These are phyloP conservation scores for Antennarius maculatus DNA, from an alignment of 2,797 vertebrate genomes.

Conservation along the genomic window DNA sequence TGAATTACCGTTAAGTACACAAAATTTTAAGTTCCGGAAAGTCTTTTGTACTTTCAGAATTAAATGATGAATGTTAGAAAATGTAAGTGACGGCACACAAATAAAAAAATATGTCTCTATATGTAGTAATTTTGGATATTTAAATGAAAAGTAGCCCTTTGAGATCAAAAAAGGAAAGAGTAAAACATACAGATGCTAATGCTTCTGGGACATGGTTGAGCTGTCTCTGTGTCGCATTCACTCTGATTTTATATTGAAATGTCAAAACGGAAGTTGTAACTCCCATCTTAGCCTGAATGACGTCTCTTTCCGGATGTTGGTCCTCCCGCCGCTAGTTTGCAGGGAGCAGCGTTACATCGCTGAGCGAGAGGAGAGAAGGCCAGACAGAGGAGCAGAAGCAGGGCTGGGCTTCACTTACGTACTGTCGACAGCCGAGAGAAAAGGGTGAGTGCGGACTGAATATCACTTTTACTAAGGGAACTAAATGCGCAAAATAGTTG, in stretches of 20 bases:
- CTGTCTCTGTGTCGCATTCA: too few species aligned
- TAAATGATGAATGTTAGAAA: slow-evolving; percentile 26
- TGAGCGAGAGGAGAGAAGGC: slow-evolving; percentile 68
- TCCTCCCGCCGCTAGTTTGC: slow-evolving; percentile 35
- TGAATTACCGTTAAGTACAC: slow-evolving; percentile 33
- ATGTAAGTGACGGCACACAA: neutral
- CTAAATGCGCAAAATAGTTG: neutral
- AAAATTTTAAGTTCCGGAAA: slow-evolving; percentile 21
- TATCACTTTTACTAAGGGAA: slow-evolving; percentile 18
- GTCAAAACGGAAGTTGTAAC: neutral
- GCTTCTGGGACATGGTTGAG: too few species aligned
- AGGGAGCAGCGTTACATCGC: slow-evolving; percentile 51
- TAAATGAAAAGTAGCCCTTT: too few species aligned
- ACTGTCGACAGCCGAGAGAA: slow-evolving; percentile 32
- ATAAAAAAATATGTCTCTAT: slow-evolving; percentile 22
- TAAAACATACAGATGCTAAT: too few species aligned
- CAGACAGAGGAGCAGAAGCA: slow-evolving; percentile 47
- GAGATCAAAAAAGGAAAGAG: too few species aligned
- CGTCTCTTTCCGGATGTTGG: slow-evolving; percentile 4
- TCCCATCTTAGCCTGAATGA: neutral
- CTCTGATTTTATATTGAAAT: slow-evolving; percentile 60
- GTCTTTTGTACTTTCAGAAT: slow-evolving; percentile 18
- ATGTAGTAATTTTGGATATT: too few species aligned
- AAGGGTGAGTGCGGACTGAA: slow-evolving; percentile 54
- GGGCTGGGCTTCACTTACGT: slow-evolving; percentile 61